Conservation (phyloP, 2,888 invertebrate species). For the Lasiommata megera region DNA sequence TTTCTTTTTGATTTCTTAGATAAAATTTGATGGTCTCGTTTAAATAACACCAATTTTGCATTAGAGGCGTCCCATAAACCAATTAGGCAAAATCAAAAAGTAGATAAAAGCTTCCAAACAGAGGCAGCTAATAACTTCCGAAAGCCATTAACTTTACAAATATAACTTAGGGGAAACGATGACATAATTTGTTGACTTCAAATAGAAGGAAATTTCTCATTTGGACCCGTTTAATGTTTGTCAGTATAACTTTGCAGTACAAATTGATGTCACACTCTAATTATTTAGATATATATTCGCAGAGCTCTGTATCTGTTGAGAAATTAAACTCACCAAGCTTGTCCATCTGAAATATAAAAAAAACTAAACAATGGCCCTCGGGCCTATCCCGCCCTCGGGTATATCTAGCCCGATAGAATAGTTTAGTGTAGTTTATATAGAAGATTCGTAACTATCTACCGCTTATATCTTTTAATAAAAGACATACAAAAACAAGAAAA, state of each 20-base stretch:
- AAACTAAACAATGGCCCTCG: too few relatives aligned
- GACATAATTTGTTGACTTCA: conserved; percentile 20
- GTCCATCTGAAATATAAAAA: too few relatives aligned
- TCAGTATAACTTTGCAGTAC: conserved; percentile 3
- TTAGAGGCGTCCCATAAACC: conserved; percentile 24
- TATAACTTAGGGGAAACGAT: conserved; percentile 15
- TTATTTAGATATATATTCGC: not conserved
- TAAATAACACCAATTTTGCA: conserved; percentile 24
- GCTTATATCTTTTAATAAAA: too few relatives aligned
- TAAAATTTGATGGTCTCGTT: not conserved
- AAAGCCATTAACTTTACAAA: conserved; percentile 19
- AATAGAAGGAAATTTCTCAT: conserved; percentile 15
- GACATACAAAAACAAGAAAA: too few relatives aligned
- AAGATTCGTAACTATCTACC: too few relatives aligned
- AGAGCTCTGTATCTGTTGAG: too few relatives aligned
- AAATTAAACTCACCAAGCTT: too few relatives aligned
- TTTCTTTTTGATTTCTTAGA: not conserved
- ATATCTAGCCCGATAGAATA: too few relatives aligned
- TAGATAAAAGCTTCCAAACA: conserved; percentile 20
- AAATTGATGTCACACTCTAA: conserved; percentile 9
- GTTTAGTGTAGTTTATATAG: too few relatives aligned
- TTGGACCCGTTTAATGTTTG: conserved; percentile 15
- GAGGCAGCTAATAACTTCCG: conserved; percentile 11
- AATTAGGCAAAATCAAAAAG: conserved; percentile 26
- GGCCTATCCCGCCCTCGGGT: too few relatives aligned